These are phyloP conservation scores for Indicator indicator DNA, from an alignment of 2,113 vertebrate genomes.

Conservation along the genomic window DNA sequence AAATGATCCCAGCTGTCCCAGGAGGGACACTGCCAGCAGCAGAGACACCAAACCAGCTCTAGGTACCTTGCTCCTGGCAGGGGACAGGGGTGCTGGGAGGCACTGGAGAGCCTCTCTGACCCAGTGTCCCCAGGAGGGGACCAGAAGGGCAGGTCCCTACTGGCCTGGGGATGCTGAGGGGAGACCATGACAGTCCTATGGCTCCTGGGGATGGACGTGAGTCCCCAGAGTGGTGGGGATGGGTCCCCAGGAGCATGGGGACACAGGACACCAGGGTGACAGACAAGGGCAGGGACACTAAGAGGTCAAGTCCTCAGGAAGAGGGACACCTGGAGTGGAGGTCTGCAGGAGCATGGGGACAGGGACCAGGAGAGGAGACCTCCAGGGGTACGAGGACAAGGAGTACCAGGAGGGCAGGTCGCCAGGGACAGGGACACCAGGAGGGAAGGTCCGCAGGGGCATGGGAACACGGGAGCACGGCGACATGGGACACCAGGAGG, in stretches of 20 bases:
- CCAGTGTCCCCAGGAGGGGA: not conserved
- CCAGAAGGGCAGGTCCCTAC: not conserved
- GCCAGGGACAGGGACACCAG: not conserved
- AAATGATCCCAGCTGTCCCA: not conserved
- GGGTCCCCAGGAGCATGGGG: not conserved
- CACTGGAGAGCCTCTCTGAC: not conserved
- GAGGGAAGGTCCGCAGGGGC: not conserved
- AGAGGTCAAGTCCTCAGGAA: too few relatives aligned
- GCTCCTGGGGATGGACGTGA: not conserved
- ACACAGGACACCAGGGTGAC: too few relatives aligned
- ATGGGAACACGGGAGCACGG: not conserved
- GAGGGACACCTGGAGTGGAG: too few relatives aligned
- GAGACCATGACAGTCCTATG: rapidly evolving
- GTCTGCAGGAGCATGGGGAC: not conserved
- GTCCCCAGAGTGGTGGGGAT: too few relatives aligned
- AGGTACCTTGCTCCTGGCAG: not conserved
- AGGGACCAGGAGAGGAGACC: too few relatives aligned
- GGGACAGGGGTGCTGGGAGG: not conserved
- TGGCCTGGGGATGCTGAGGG: not conserved
- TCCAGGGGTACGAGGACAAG: not conserved
- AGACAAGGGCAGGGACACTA: too few relatives aligned
- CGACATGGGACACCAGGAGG: not conserved
- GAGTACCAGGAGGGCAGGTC: too few relatives aligned
- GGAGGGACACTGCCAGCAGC: not conserved
- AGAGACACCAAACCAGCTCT: not conserved